phyloP scores from a whole-genome alignment of 2,888 invertebrate species.

The Pecten maximus region DNA sequence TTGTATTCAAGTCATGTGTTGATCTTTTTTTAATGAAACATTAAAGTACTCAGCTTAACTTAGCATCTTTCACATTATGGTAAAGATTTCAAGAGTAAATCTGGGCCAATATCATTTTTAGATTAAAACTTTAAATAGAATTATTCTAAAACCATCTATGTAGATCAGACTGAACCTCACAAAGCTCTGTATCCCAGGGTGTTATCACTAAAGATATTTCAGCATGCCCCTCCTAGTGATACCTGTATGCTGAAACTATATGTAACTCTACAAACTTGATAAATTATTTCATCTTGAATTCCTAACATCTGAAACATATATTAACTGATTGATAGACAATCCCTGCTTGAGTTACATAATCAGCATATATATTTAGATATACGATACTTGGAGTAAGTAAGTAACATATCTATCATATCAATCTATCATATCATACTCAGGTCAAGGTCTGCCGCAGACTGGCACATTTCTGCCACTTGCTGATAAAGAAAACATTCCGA shows the following conservation, averaged over 20 bases:
- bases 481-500: slow-evolving; percentile 13
- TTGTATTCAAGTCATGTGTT: no score
- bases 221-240: not conserved
- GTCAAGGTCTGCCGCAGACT: not conserved
- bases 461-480: slow-evolving; percentile 13
- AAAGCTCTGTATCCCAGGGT: not conserved
- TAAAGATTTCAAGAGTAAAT: no score
- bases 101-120: not conserved
- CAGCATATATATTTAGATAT: not conserved
- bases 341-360: not conserved
- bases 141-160: not conserved
- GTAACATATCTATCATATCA: not conserved
- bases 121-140: not conserved
- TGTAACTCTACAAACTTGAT: not conserved
- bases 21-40: no score
- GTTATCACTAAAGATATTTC: not conserved
- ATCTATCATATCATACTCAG: not conserved
- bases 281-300: slow-evolving; percentile 13
- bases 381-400: not conserved
- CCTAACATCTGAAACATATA: not conserved
- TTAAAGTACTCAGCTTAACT: no score
- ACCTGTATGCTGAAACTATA: not conserved
- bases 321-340: slow-evolving; percentile 23
- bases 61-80: no score
- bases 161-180: not conserved